Conservation (phyloP, 2,113 vertebrate genomes). For the Dunckerocampus dactyliophorus region DNA sequence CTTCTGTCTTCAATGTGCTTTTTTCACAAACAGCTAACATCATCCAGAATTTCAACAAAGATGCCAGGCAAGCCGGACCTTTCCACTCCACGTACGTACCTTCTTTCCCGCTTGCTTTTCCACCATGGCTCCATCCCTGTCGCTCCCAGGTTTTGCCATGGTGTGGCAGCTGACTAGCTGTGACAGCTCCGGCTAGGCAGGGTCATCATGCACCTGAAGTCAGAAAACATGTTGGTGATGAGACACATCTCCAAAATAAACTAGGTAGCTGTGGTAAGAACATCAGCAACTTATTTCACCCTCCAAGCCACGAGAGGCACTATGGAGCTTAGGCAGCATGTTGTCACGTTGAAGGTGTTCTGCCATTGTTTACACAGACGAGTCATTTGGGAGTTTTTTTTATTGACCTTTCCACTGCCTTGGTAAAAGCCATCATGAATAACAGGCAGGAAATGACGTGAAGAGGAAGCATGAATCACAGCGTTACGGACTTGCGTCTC, state of each 20-base stretch:
- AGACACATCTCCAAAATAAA: no score
- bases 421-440: conserved; percentile 33
- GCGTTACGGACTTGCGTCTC: conserved; percentile 34
- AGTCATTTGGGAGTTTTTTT: conserved; percentile 37
- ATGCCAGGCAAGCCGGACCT: no score
- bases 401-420: conserved; percentile 46
- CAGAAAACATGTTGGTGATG: conserved; percentile 12
- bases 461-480: conserved; percentile 45
- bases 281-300: no score
- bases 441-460: conserved; percentile 24
- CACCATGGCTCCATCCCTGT: conserved; percentile 96
- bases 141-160: conserved; percentile 98
- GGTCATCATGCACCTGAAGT: conserved; percentile 87
- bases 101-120: conserved; percentile 95
- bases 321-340: no score
- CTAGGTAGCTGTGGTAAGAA: no score
- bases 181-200: conserved; percentile 74
- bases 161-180: conserved; percentile 88
- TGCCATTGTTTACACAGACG: no score
- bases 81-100: conserved; percentile 62
- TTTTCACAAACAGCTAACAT: no score
- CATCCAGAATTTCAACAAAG: no score
- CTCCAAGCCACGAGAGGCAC: no score
- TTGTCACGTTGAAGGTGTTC: no score
- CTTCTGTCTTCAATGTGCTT: no score